Percentiles rank a stretch among this genome's conserved stretches.
These are phyloP conservation scores for Nesogale talazaci DNA, from an alignment of 2,113 vertebrate genomes.

Conservation along the genomic window DNA sequence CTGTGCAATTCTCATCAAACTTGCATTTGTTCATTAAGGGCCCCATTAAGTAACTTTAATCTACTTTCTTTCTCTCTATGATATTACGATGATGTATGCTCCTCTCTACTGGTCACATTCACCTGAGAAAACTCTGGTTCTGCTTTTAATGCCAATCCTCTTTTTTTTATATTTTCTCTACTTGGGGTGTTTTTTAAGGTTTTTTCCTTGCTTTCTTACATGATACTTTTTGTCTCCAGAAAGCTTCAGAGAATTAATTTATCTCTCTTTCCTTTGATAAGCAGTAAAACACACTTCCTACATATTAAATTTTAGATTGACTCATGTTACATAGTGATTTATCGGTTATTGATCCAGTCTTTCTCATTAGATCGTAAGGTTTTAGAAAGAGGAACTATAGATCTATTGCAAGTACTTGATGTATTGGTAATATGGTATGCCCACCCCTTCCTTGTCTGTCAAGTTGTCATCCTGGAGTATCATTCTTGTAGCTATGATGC, in stretches of 20 bases:
- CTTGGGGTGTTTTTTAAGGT: neutral
- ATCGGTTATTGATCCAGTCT: neutral
- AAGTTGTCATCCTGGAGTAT: too few species aligned
- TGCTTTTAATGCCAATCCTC: neutral
- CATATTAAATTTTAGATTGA: neutral
- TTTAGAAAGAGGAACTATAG: neutral
- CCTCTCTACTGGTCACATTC: too few species aligned
- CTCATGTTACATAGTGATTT: neutral
- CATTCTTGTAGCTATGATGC: too few species aligned
- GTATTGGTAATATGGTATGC: neutral
- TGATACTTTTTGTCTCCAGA: neutral
- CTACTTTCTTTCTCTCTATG: neutral
- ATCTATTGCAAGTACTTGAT: neutral
- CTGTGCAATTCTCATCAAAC: neutral
- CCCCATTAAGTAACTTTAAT: neutral
- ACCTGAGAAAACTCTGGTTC: neutral
- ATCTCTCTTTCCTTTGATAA: neutral
- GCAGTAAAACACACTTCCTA: neutral
- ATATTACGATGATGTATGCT: neutral
- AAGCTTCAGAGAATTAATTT: neutral
- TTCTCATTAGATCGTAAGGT: neutral
- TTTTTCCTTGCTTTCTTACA: neutral
- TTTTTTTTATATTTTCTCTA: neutral
- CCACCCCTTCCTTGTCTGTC: too few species aligned
- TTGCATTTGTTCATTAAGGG: neutral